These are phyloP conservation scores for Calameuta pallipes DNA, from an alignment of 2,888 invertebrate genomes.

Conservation along the genomic window DNA sequence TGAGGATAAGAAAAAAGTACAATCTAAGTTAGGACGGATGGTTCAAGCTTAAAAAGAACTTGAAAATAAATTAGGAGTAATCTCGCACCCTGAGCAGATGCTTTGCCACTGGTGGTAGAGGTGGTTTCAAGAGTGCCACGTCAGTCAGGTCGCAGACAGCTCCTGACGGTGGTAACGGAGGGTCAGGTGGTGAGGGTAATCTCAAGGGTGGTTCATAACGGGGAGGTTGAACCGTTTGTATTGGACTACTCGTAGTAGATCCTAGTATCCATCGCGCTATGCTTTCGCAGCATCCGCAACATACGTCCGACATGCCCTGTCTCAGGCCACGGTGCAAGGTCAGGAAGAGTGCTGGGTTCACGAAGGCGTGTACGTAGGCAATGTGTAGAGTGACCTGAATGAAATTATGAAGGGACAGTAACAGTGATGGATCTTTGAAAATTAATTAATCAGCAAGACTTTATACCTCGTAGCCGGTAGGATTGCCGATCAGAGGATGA, in stretches of 20 bases:
- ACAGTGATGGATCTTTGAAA: background rate
- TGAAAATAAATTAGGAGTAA: background rate
- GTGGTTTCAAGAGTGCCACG: conserved; percentile 60
- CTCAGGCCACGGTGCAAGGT: conserved; percentile 81
- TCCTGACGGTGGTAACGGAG: conserved; percentile 31
- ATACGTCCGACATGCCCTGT: conserved; percentile 77
- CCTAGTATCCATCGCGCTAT: conserved; percentile 73
- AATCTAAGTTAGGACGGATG: background rate
- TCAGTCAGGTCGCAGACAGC: conserved; percentile 55
- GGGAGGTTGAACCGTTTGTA: conserved; percentile 40
- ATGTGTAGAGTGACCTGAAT: conserved; percentile 86
- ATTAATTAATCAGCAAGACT: background rate
- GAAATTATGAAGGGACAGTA: background rate
- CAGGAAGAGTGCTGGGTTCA: conserved; percentile 84
- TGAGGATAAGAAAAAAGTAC: conserved; percentile 23
- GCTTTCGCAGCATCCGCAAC: conserved; percentile 80
- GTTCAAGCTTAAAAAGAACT: background rate
- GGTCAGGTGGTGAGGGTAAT: conserved; percentile 45
- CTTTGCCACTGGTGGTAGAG: conserved; percentile 58
- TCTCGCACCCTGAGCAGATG: conserved; percentile 49
- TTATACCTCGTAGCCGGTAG: conserved; percentile 79
- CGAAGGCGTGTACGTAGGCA: conserved; percentile 88
- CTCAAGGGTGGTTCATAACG: conserved; percentile 52
- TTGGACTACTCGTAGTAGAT: conserved; percentile 45
- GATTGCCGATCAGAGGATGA: conserved; percentile 79